Conservation (phyloP, 2,113 vertebrate genomes). For the Hipposideros armiger region DNA sequence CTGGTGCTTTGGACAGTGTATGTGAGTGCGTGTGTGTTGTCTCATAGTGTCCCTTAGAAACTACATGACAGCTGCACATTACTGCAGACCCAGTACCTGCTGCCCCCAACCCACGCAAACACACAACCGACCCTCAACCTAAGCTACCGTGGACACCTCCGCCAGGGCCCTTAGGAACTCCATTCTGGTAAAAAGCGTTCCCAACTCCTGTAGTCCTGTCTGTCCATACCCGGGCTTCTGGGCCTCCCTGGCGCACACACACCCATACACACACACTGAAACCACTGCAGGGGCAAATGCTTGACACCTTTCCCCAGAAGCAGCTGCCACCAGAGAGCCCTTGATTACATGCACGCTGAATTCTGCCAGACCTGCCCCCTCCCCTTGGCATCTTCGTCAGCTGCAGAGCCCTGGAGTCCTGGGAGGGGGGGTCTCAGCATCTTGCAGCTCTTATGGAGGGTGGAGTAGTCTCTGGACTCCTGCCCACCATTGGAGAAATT, state of each 20-base stretch:
- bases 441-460: slow-evolving; percentile 57
- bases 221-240: background rate
- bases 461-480: slow-evolving; percentile 61
- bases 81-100: slow-evolving; percentile 78
- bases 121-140: background rate
- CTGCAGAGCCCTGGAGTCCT: slow-evolving; percentile 45
- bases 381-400: slow-evolving; percentile 12
- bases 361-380: slow-evolving; percentile 9
- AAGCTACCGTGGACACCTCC: slow-evolving; percentile 52
- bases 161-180: slow-evolving; percentile 56
- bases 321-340: slow-evolving; percentile 39
- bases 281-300: slow-evolving; percentile 57
- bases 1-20: slow-evolving; percentile 63
- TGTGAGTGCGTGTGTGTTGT: slow-evolving; percentile 16
- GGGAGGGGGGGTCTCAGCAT: slow-evolving; percentile 59
- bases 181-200: slow-evolving; percentile 13
- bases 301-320: slow-evolving; percentile 56
- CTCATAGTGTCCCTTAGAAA: slow-evolving; percentile 58
- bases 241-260: background rate
- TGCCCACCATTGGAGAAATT: slow-evolving; percentile 25
- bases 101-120: background rate
- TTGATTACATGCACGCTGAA: slow-evolving; percentile 8
- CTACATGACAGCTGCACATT: slow-evolving; percentile 70
- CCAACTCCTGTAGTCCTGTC: slow-evolving; percentile 10
- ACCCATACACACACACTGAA: background rate